These are phyloP conservation scores for Morone chrysops DNA, from an alignment of 2,113 vertebrate species.

Conservation along the genomic window DNA sequence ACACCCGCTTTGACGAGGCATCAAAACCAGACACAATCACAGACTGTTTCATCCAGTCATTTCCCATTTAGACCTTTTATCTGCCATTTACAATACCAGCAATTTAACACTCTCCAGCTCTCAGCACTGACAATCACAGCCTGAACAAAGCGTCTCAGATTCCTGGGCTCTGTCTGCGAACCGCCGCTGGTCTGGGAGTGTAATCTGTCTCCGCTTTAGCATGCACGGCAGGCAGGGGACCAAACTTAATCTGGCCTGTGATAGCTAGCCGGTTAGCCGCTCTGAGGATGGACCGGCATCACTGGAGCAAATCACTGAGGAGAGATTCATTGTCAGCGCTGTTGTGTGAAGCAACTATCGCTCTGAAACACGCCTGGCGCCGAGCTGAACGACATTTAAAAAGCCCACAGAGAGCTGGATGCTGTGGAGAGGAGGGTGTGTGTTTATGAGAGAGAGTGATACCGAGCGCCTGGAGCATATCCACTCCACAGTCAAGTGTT, in stretches of 20 bases:
- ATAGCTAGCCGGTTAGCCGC: slow-evolving; percentile 11
- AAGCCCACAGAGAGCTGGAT: slow-evolving; percentile 55
- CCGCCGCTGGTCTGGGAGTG: background rate
- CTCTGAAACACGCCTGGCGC: slow-evolving; percentile 59
- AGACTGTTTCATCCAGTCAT: background rate
- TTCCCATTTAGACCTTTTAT: slow-evolving; percentile 6
- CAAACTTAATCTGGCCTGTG: slow-evolving; percentile 24
- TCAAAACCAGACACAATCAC: background rate
- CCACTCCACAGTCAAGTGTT: slow-evolving; percentile 61
- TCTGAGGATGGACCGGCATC: slow-evolving; percentile 4
- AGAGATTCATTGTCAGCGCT: slow-evolving; percentile 33
- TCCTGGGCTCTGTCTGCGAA: background rate
- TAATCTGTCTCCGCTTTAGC: slow-evolving; percentile 35
- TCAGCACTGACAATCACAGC: background rate
- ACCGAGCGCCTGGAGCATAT: slow-evolving; percentile 48
- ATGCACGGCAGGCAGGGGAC: background rate
- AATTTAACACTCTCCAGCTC: background rate
- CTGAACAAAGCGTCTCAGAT: slow-evolving; percentile 7
- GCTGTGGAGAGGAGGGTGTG: slow-evolving; percentile 32
- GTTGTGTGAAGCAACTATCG: slow-evolving; percentile 63
- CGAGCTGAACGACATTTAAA: slow-evolving; percentile 61
- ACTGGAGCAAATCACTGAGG: slow-evolving; percentile 33
- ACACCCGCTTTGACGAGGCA: background rate
- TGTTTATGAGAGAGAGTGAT: slow-evolving; percentile 53
- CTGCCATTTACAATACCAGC: background rate